phyloP scores from a whole-genome alignment of 2,888 invertebrate species.

The Oxytorus armatus region DNA sequence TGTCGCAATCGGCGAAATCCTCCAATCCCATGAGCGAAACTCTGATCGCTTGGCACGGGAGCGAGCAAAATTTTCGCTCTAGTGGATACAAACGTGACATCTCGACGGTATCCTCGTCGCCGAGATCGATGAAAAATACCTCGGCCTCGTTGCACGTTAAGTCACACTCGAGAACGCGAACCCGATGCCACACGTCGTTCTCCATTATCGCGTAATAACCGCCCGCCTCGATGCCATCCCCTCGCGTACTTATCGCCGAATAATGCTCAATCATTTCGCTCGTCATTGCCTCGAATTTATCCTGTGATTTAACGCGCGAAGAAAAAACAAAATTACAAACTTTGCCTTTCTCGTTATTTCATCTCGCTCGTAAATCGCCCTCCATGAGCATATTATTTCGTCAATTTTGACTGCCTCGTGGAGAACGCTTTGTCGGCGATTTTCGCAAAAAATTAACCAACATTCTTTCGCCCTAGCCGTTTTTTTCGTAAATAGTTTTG shows the following conservation, averaged over 20 bases:
- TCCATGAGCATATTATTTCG: too few species aligned
- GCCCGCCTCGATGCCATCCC: constrained; percentile 76
- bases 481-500: too few species aligned
- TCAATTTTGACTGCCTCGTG: too few species aligned
- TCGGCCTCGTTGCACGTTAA: constrained; percentile 70
- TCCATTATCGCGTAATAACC: constrained; percentile 84
- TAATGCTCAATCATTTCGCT: constrained; percentile 83
- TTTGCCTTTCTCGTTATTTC: too few species aligned
- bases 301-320: constrained; percentile 76
- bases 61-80: constrained; percentile 87
- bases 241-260: constrained; percentile 37
- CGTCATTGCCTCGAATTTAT: constrained; percentile 81
- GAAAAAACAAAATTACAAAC: constrained; percentile 2
- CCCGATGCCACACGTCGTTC: constrained; percentile 84
- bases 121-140: constrained; percentile 90
- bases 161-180: constrained; percentile 81
- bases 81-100: constrained; percentile 87
- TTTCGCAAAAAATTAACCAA: too few species aligned
- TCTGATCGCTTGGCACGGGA: constrained; percentile 91
- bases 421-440: too few species aligned
- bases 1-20: constrained; percentile 85
- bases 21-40: constrained; percentile 90
- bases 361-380: neutral
- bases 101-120: constrained; percentile 88
- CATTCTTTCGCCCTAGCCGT: too few species aligned